Percentiles rank a stretch among this genome's conserved stretches.
Conservation (phyloP, 2,113 vertebrate species). For the Sebastes schlegelii region DNA sequence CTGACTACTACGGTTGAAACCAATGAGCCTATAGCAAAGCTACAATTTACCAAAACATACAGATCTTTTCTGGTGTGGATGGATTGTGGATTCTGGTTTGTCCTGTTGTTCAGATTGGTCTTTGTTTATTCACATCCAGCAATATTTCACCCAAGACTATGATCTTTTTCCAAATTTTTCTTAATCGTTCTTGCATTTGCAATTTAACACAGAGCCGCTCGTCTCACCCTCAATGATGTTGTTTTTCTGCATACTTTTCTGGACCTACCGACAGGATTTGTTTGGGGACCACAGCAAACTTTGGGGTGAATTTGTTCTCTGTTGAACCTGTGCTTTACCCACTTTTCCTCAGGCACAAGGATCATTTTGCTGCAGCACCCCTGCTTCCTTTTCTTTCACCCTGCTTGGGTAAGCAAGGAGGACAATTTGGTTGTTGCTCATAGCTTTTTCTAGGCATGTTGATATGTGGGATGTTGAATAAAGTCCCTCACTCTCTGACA, state of each 20-base stretch:
- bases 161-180: not conserved
- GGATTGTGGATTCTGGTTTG: not conserved
- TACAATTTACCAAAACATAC: not conserved
- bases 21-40: not conserved
- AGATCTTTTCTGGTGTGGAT: not conserved
- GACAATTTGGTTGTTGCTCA: not conserved
- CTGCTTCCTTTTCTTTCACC: not conserved
- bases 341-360: not conserved
- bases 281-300: not conserved
- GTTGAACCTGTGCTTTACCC: not conserved
- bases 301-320: not conserved
- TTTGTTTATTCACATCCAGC: not conserved
- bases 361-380: not conserved
- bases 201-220: no score
- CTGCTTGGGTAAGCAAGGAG: not conserved
- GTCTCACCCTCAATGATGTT: not conserved
- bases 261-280: not conserved
- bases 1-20: not conserved
- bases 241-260: conserved; percentile 5
- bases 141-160: not conserved
- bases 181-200: not conserved
- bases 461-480: not conserved
- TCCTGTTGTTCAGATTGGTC: not conserved
- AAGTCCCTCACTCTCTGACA: not conserved
- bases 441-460: not conserved